Conservation (phyloP, 2,797 vertebrate species). For the Phrynocephalus forsythii region DNA sequence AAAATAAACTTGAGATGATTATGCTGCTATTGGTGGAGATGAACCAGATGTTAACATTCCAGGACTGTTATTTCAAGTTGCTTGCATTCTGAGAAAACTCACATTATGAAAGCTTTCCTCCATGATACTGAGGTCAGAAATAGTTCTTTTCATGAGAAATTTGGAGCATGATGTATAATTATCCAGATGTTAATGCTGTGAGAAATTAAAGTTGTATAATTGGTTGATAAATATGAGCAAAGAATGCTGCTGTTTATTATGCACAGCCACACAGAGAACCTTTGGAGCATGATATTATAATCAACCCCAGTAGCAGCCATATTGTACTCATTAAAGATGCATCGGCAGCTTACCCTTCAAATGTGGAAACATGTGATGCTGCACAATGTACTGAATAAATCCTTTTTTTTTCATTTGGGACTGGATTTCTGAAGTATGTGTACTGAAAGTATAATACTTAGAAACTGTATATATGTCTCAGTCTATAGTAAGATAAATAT, state of each 20-base stretch:
- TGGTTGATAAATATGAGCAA: conserved; percentile 9
- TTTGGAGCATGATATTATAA: neutral
- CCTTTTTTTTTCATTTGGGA: neutral
- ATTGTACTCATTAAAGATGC: conserved; percentile 9
- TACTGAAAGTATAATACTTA: conserved; percentile 24
- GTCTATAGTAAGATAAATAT: neutral
- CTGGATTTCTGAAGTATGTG: conserved; percentile 20
- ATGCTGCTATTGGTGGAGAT: neutral
- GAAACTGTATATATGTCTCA: neutral
- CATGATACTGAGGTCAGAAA: neutral
- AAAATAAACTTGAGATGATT: neutral
- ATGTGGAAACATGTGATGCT: neutral
- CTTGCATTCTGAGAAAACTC: conserved; percentile 16
- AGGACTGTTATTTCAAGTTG: neutral
- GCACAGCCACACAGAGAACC: neutral
- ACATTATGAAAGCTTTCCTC: neutral
- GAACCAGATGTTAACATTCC: conserved; percentile 5
- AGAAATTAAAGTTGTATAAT: conserved; percentile 40
- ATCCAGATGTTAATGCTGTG: neutral
- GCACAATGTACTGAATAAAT: neutral
- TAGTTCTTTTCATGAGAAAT: conserved; percentile 6
- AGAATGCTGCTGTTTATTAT: conserved; percentile 29
- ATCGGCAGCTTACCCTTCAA: conserved; percentile 15
- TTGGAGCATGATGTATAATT: neutral
- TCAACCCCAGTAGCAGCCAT: conserved; percentile 3